Evolutionary conservation across 1,140 invertebrate species (phyloP).

Genomic region (Limonius californicus): DNA sequence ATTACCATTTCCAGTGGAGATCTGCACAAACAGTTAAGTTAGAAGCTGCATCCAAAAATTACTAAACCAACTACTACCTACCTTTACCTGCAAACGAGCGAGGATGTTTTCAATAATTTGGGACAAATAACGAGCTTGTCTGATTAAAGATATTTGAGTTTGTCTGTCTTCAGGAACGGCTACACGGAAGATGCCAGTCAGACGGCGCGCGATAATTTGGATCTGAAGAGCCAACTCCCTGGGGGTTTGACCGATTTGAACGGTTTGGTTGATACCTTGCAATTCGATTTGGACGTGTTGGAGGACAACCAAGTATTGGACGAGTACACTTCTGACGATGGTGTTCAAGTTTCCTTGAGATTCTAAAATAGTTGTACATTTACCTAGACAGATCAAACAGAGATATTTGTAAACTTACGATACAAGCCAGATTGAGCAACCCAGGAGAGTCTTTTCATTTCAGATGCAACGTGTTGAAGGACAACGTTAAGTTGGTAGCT

Average conservation of each 20-base stretch:
- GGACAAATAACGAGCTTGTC: background rate
- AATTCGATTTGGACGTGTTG: background rate
- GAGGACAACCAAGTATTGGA: background rate
- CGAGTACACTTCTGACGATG: background rate
- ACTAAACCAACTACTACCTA: no score
- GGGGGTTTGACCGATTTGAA: background rate
- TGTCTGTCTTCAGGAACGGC: background rate
- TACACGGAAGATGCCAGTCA: background rate
- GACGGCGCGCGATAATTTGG: background rate
- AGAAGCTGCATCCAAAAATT: no score
- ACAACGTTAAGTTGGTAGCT: background rate
- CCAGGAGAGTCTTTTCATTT: background rate
- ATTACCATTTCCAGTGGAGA: no score
- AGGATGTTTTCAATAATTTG: background rate
- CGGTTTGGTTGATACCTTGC: background rate
- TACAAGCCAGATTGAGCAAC: background rate
- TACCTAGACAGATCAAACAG: no score
- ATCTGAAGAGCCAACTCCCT: background rate
- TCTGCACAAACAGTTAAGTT: no score
- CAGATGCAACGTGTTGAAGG: background rate
- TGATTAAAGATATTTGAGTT: background rate
- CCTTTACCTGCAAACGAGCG: background rate
- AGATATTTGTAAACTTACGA: no score
- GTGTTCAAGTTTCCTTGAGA: background rate
- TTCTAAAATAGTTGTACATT: background rate